Evolutionary conservation across 2,797 vertebrate species (phyloP), one percentile per base, ranked within the genome.

Genomic region (Hylomyscus alleni): DNA sequence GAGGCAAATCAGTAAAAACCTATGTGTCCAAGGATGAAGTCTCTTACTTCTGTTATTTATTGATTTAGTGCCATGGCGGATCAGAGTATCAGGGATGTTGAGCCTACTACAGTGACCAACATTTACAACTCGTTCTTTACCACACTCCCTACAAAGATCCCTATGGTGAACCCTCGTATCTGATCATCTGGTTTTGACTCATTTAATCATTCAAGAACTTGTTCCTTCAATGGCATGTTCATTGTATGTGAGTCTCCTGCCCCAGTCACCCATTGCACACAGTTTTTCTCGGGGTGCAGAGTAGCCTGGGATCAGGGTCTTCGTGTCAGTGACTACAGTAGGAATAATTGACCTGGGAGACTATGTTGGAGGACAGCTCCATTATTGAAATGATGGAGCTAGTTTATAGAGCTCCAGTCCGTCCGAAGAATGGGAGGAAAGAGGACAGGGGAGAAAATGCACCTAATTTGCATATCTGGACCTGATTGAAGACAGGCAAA

Each of bases 231-330:
- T n/a, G 31, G 13, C 17, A 26, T 17, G 24, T 8, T 17, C 3
- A 9, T 60, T 67, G 65, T 10, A 72, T 72, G n/a, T 37, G 69
- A 19, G 34, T 72, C n/a, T 19, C n/a, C 69, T 37, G 69, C 8
- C 34, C 17, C 3, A 37, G n/a, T 37, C 3, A 0, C 19, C n/a
- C n/a, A 20, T 72, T 72, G n/a, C 34, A 69, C 1, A 0, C 15
- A 9, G 15, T 69, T 2, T 17, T 17, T n/a, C n/a, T 37, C 69
- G 37, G 69, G n/a, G 17, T 20, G n/a, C n/a, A 72, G n/a, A 20
- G 69, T 17, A 72, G 17, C 17, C n/a, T 37, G 69, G 15, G 69
- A 20, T n/a, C 69, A 37, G 17, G 69, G n/a, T 37, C 69, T 72
- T 3, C 0, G 17, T 72, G 69, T 72, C 19, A 37, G 8, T 72